A percentile compares a stretch with the other conserved stretches of the same genome.
These are phyloP conservation scores for Ariopsis seemanni DNA, from an alignment of 2,113 vertebrate genomes.

Conservation along the genomic window DNA sequence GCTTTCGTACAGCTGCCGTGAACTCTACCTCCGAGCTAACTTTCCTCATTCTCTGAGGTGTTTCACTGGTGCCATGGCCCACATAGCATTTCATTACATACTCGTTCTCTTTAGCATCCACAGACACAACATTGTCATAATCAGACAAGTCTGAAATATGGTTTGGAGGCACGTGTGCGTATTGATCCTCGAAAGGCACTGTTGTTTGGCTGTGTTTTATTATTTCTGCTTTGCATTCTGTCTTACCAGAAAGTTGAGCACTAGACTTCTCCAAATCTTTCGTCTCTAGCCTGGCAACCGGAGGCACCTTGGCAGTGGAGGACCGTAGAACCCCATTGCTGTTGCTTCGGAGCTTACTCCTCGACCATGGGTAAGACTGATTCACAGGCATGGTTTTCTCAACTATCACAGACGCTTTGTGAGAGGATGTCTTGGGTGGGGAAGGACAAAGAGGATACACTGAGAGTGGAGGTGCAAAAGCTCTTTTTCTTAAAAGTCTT, in stretches of 20 bases:
- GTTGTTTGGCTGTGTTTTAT: conserved; percentile 40
- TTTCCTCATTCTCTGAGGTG: conserved; percentile 28
- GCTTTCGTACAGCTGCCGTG: conserved; percentile 62
- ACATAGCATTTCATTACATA: background rate
- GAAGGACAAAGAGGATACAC: conserved; percentile 36
- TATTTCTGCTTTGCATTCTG: conserved; percentile 43
- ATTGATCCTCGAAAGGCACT: conserved; percentile 39
- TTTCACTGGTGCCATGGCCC: background rate
- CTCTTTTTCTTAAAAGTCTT: conserved; percentile 59
- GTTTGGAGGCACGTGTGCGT: conserved; percentile 52
- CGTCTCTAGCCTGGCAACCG: conserved; percentile 59
- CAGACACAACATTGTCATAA: conserved; percentile 21
- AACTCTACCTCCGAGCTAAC: conserved; percentile 60
- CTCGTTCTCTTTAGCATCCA: background rate
- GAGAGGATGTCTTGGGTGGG: conserved; percentile 47
- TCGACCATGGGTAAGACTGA: conserved; percentile 62
- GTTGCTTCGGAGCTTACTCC: conserved; percentile 61
- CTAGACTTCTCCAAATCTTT: conserved; percentile 59
- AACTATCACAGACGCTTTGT: conserved; percentile 12
- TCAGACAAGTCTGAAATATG: conserved; percentile 12
- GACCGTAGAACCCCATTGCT: conserved; percentile 29
- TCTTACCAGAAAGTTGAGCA: conserved; percentile 39
- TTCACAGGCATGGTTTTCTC: conserved; percentile 72
- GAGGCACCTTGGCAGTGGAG: conserved; percentile 81
- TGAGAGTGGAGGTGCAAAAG: conserved; percentile 54